These are phyloP conservation scores for Littorina saxatilis DNA, from an alignment of 1,140 invertebrate species.

Conservation along the genomic window DNA sequence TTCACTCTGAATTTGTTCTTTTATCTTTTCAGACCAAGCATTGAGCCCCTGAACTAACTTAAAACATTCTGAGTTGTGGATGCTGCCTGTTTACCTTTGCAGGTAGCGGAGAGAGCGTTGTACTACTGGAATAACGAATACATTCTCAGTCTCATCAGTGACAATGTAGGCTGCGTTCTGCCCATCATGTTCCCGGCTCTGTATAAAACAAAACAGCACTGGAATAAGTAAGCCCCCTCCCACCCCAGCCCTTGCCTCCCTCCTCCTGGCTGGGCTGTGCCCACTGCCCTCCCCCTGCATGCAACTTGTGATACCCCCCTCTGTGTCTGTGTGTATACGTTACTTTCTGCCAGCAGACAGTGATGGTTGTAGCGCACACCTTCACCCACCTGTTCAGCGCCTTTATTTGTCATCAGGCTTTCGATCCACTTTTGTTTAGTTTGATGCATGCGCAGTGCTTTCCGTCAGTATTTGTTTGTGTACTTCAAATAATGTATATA, in stretches of 20 bases:
- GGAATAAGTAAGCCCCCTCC: conserved; percentile 97
- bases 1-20: conserved; percentile 8
- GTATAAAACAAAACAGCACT: conserved; percentile 97
- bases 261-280: background rate
- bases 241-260: conserved; percentile 4
- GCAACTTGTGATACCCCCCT: background rate
- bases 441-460: too few relatives aligned
- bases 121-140: conserved; percentile 80
- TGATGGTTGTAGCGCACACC: too few relatives aligned
- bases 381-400: too few relatives aligned
- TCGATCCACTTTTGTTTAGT: too few relatives aligned
- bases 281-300: background rate
- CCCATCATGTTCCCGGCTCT: conserved; percentile 95
- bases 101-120: conserved; percentile 78
- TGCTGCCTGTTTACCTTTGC: conserved; percentile 34
- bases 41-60: background rate
- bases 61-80: background rate
- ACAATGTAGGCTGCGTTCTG: conserved; percentile 74
- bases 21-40: background rate
- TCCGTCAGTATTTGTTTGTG: too few relatives aligned
- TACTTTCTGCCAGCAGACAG: too few relatives aligned
- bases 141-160: conserved; percentile 77
- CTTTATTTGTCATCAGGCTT: too few relatives aligned
- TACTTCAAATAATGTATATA: too few relatives aligned
- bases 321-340: background rate